Evolutionary conservation across 2,888 invertebrate genomes (phyloP), one percentile per base, ranked within the genome.

Genomic region (Heteromurus nitidus): DNA sequence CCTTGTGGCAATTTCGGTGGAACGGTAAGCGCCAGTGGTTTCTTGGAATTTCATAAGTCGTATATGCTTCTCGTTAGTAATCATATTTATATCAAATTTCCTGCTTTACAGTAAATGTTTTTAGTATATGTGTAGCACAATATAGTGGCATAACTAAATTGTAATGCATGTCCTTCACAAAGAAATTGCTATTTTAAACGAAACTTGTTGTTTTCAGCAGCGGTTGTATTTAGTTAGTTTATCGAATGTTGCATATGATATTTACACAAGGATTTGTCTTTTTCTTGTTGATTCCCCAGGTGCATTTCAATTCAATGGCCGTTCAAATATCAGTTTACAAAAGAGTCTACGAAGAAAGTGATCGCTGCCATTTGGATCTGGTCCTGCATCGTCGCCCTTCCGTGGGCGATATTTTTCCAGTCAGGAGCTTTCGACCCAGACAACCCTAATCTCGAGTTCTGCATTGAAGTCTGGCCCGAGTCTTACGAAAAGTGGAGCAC

Each of bases 261-360:
- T 86, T 86, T 64, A 62, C 84, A 53, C 31, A 65, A 70, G 70
- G 83, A 68, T 68, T 86, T n/a, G n/a, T n/a, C n/a, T n/a, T n/a
- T n/a, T n/a, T n/a, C n/a, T n/a, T n/a, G n/a, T 7, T 36, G 7
- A 36, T 36, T 36, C 36, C 13, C 9, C 22, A 97, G 97, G 91
- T 97, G 97, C 89, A 92, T 97, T 87, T 97, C 97, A 60, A 97
- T 97, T 88, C 97, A 97, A 95, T 96, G 96, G 94, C 96, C 96
- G 1, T 90, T 97, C 88, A 95, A 95, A 88, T 94, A 94, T 88
- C 96, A 96, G 90, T 95, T 97, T 90, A 96, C 96, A 62, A 96
- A 95, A 88, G 92, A 94, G 73, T 93, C 95, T 18, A 96, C 96
- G 7, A 92, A 96, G 69, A 91, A 95, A 89, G 95, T 96, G 92